phyloP scores from a whole-genome alignment of 2,113 vertebrate genomes.

The Zonotrichia leucophrys region DNA sequence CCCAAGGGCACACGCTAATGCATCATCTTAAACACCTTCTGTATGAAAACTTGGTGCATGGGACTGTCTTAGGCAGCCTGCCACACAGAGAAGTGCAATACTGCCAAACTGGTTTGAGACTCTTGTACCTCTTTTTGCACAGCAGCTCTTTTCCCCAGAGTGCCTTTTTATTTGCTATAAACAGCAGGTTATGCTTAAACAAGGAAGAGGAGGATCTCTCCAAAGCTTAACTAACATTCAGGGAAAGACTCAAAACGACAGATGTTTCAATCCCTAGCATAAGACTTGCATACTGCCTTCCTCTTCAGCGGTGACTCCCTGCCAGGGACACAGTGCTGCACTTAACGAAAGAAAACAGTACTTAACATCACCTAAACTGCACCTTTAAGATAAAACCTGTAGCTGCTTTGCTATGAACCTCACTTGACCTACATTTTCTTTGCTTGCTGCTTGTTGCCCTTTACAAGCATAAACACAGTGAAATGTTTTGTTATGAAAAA shows the following conservation, averaged over 20 bases:
- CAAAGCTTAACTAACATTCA: neutral
- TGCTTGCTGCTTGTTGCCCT: neutral
- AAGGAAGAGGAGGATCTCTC: neutral
- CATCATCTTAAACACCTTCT: neutral
- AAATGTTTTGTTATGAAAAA: neutral
- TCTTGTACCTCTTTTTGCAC: neutral
- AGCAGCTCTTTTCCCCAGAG: neutral
- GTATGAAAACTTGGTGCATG: neutral
- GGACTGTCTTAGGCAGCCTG: neutral
- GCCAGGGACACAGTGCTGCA: neutral
- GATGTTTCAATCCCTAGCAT: neutral
- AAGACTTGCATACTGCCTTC: neutral
- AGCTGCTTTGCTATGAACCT: neutral
- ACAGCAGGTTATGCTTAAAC: neutral
- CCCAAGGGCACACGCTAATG: neutral
- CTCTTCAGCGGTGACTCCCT: neutral
- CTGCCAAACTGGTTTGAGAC: neutral
- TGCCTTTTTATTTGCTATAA: neutral
- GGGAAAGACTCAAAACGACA: neutral
- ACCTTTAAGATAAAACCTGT: neutral
- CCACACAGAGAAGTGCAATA: neutral
- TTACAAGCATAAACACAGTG: neutral
- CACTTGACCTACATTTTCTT: slow-evolving; percentile 9
- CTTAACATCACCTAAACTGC: neutral
- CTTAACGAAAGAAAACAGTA: neutral